Evolutionary conservation across 1,140 invertebrate species (phyloP).

Genomic region (Penaeus indicus): DNA sequence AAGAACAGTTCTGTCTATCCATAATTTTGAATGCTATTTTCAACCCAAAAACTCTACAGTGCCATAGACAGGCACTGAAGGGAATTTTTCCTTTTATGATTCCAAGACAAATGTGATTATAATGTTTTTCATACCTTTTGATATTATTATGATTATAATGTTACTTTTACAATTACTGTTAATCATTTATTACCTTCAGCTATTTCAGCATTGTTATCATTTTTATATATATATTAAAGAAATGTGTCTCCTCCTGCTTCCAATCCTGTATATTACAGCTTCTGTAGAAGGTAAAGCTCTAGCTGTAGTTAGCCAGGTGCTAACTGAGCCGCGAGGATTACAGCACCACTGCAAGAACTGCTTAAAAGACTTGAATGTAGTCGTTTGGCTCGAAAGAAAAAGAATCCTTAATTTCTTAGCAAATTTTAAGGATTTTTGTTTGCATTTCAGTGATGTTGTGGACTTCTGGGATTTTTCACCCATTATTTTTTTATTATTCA

Average conservation of each 20-base stretch:
- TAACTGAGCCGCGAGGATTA: slow-evolving; percentile 57
- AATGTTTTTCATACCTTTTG: no score
- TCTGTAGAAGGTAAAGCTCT: slow-evolving; percentile 39
- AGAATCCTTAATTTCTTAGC: slow-evolving; percentile 5
- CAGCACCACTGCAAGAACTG: slow-evolving; percentile 17
- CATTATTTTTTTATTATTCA: neutral
- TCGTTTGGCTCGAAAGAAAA: slow-evolving; percentile 16
- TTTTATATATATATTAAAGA: no score
- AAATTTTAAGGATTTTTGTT: neutral
- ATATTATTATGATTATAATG: no score
- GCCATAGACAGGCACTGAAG: slow-evolving; percentile 14
- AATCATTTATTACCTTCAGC: no score
- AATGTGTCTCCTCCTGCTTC: neutral
- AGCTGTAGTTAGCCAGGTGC: slow-evolving; percentile 53
- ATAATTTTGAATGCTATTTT: no score
- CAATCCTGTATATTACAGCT: slow-evolving; percentile 12
- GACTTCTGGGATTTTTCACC: neutral
- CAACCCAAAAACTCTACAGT: neutral
- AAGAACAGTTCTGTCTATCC: no score
- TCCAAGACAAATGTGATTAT: no score
- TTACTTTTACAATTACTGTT: no score
- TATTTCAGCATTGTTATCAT: no score
- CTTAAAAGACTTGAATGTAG: neutral
- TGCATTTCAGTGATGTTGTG: no score
- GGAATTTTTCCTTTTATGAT: no score